A percentile compares a stretch with the other conserved stretches of the same genome.
These are phyloP conservation scores for Chaetophractus vellerosus DNA, from an alignment of 2,797 vertebrate genomes.

Conservation along the genomic window DNA sequence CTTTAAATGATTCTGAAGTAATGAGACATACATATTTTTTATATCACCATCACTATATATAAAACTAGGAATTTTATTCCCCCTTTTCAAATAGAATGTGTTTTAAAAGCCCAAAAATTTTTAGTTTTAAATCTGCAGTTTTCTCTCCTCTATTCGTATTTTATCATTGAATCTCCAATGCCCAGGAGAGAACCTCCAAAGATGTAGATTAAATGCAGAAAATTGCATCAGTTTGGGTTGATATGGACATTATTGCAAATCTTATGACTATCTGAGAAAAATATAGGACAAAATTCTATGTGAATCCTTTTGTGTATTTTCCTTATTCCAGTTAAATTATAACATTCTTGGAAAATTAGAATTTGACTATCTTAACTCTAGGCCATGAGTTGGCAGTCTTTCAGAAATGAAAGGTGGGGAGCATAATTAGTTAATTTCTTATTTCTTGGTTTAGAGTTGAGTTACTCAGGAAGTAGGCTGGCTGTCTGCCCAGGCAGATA, in stretches of 20 bases:
- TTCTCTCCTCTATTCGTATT: slow-evolving; percentile 40
- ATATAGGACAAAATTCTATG: neutral
- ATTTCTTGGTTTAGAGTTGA: slow-evolving; percentile 64
- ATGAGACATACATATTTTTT: neutral
- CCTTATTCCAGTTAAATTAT: slow-evolving; percentile 11
- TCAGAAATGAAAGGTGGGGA: neutral
- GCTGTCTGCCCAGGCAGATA: neutral
- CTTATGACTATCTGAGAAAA: slow-evolving; percentile 39
- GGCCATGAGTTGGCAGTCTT: neutral
- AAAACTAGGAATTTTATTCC: slow-evolving; percentile 44
- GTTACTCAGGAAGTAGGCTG: neutral
- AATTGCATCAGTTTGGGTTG: neutral
- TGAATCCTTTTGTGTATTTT: neutral
- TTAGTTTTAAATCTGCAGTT: slow-evolving; percentile 61
- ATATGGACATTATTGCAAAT: neutral
- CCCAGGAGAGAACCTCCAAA: neutral
- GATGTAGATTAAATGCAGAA: slow-evolving; percentile 21
- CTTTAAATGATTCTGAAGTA: slow-evolving; percentile 58
- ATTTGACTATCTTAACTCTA: slow-evolving; percentile 15
- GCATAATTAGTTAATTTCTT: slow-evolving; percentile 6
- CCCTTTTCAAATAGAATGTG: slow-evolving; percentile 23
- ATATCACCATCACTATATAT: slow-evolving; percentile 19
- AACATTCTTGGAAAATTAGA: slow-evolving; percentile 59
- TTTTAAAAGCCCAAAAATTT: slow-evolving; percentile 33
- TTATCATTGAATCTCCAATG: slow-evolving; percentile 37